A percentile compares a stretch with the other conserved stretches of the same genome.
phyloP scores from a whole-genome alignment of 1,140 invertebrate genomes.

The Papilio polyxenes region DNA sequence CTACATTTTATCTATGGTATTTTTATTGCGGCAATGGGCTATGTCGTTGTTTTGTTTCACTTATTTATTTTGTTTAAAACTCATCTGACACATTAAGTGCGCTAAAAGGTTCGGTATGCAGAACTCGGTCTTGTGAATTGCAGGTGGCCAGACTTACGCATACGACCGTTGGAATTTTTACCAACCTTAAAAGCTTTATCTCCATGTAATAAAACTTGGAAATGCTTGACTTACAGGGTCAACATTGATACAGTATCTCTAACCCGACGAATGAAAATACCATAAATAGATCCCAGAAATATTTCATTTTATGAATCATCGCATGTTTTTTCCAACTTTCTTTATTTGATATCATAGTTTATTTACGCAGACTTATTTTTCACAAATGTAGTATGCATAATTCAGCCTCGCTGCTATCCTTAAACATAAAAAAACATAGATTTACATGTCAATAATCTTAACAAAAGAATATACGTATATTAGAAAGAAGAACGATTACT shows the following conservation, averaged over 20 bases:
- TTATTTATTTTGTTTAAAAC: constrained; percentile 40
- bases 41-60: constrained; percentile 36
- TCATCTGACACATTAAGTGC: constrained; percentile 43
- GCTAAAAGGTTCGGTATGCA: constrained; percentile 48
- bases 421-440: not conserved
- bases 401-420: not conserved
- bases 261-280: not conserved
- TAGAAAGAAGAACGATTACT: not conserved
- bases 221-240: not conserved
- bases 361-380: not conserved
- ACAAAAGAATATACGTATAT: not conserved
- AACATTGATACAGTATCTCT: not conserved
- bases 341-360: not conserved
- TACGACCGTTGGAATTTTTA: not conserved
- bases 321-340: not conserved
- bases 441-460: not conserved
- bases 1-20: constrained; percentile 36
- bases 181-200: constrained; percentile 20
- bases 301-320: not conserved
- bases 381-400: no score
- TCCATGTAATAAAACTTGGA: constrained; percentile 3
- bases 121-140: constrained; percentile 30
- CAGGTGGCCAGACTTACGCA: constrained; percentile 7
- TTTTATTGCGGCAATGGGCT: constrained; percentile 29
- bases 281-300: not conserved